Evolutionary conservation across 2,113 vertebrate species (phyloP), one percentile per base, ranked within the genome.

Genomic region (Burhinus oedicnemus): DNA sequence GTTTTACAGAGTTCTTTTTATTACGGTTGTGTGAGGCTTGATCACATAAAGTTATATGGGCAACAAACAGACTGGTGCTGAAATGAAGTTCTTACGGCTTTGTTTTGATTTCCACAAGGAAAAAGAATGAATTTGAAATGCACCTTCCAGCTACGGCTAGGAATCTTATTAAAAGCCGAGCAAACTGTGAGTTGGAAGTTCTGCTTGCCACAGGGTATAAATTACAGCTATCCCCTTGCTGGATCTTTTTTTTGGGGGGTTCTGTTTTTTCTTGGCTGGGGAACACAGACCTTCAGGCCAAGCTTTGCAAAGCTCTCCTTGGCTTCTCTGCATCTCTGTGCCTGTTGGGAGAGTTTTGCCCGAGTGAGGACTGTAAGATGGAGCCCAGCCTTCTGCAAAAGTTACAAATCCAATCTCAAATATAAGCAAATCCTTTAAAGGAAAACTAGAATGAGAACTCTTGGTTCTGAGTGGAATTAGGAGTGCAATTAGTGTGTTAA

Each of bases 1-100:
- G 71, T 68, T 95, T 95, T 94, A 96, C 87, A 72, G 85, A 87
- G 90, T 93, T 94, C 81, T 83, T 91, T 47, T 95, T 97, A 97
- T 95, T 90, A 89, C 5, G 2, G 79, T 72, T 90, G 83, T 92
- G 92, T 83, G 81, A 89, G 65, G 70, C 87, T 81, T 71, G 91
- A 79, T 70, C 81, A 49, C 32, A 19, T 89, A 89, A 95, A 92
- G 65, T 95, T 97, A 80, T 95, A 70, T 65, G 87, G 83, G 90
- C 89, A 95, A 65, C 72, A 85, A 97, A 95, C 90, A 83, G 87
- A 18, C 78, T 80, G 78, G 77, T 77, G 27, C 74, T 79, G 89
- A 76, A 96, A 95, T 90, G 87, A 92, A 91, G 88, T 81, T 94
- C 84, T 96, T 95, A 96, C 5, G 81, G 77, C 65, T 85, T 89